These are phyloP conservation scores for Excalfactoria chinensis DNA, from an alignment of 2,113 vertebrate genomes.

Conservation along the genomic window DNA sequence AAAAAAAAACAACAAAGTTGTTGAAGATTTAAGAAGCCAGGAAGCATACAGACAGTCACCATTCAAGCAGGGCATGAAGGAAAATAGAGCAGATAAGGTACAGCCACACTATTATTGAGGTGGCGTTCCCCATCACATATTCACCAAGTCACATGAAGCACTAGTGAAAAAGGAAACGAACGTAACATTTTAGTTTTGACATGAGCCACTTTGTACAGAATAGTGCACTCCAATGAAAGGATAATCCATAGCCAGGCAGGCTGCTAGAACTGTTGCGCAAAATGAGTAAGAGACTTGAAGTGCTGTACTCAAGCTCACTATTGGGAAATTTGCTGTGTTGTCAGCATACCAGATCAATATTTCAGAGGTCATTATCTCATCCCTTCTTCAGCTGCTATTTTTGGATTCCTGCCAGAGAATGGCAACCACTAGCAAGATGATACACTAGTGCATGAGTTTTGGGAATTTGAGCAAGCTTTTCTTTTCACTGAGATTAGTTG, in stretches of 20 bases:
- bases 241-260: background rate
- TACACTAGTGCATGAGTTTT: constrained; percentile 15
- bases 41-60: background rate
- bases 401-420: constrained; percentile 53
- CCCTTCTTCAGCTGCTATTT: constrained; percentile 56
- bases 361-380: constrained; percentile 76
- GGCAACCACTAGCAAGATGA: constrained; percentile 41
- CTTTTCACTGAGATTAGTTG: constrained; percentile 35
- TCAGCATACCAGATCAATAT: constrained; percentile 69
- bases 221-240: background rate
- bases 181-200: background rate
- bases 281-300: background rate
- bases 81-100: background rate
- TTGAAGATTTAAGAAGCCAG: background rate
- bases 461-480: constrained; percentile 50
- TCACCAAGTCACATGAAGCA: background rate
- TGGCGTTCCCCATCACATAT: background rate
- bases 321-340: constrained; percentile 48
- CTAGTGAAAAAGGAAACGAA: background rate
- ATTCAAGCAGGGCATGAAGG: background rate
- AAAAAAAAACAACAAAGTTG: background rate
- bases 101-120: background rate
- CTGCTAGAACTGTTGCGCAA: background rate
- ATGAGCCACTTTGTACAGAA: background rate
- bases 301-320: background rate